Conservation (phyloP, 2,888 invertebrate genomes). For the Neocrepidodera transversa region DNA sequence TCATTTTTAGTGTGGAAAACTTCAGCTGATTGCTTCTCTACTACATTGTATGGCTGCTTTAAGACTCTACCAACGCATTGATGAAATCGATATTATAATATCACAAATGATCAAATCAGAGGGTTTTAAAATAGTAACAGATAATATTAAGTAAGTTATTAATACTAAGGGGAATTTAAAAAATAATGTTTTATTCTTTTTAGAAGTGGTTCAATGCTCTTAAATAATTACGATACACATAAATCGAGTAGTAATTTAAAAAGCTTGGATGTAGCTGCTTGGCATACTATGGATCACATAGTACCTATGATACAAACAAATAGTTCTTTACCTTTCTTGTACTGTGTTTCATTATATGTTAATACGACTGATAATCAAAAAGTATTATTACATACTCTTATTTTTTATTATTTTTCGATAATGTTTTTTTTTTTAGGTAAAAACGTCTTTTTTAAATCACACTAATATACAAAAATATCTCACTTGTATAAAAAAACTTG, state of each 20-base stretch:
- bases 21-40: conserved; percentile 55
- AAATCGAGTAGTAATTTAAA: conserved; percentile 60
- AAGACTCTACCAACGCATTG: conserved; percentile 36
- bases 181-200: conserved; percentile 36
- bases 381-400: conserved; percentile 34
- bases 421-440: conserved; percentile 50
- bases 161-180: not conserved
- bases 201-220: conserved; percentile 62
- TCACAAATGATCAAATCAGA: conserved; percentile 59
- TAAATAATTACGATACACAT: conserved; percentile 57
- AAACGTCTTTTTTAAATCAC: conserved; percentile 57
- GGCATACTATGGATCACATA: conserved; percentile 60
- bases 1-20: conserved; percentile 58
- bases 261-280: conserved; percentile 60
- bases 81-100: conserved; percentile 41
- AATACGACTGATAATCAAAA: conserved; percentile 41
- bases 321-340: conserved; percentile 61
- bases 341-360: conserved; percentile 52
- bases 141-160: conserved; percentile 55
- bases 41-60: conserved; percentile 45
- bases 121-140: conserved; percentile 61
- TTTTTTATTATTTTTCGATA: too few relatives aligned
- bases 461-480: conserved; percentile 60
- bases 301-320: conserved; percentile 60
- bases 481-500: conserved; percentile 53